These are phyloP conservation scores for Rhodophaea formosa DNA, from an alignment of 2,888 invertebrate species.

Conservation along the genomic window DNA sequence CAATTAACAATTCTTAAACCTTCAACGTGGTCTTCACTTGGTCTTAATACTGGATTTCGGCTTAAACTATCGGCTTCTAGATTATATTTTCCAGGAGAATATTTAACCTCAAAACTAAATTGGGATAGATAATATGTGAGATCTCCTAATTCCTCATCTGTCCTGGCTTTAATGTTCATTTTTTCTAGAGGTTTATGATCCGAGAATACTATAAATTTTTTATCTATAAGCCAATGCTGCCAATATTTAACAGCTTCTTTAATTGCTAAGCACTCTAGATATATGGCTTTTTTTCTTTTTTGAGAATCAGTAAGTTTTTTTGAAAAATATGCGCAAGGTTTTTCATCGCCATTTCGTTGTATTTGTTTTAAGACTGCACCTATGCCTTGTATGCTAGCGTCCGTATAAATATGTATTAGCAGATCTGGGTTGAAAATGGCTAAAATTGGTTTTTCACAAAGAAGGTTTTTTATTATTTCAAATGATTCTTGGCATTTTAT, in stretches of 20 bases:
- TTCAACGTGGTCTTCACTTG: slow-evolving; percentile 27
- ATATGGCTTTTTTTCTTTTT: slow-evolving; percentile 29
- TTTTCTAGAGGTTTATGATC: no score
- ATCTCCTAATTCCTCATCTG: no score
- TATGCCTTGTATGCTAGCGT: slow-evolving; percentile 24
- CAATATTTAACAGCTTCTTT: slow-evolving; percentile 32
- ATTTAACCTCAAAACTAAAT: no score
- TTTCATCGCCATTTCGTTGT: no score
- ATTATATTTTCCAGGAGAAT: slow-evolving; percentile 14
- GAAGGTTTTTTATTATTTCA: slow-evolving; percentile 16
- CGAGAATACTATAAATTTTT: no score
- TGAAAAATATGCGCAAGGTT: no score
- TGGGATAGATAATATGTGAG: no score
- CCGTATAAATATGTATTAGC: slow-evolving; percentile 24
- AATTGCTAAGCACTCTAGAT: slow-evolving; percentile 26
- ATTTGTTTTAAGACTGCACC: slow-evolving; percentile 22
- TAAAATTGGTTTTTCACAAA: slow-evolving; percentile 17
- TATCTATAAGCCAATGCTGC: no score
- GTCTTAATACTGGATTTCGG: slow-evolving; percentile 9
- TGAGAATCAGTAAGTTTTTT: neutral
- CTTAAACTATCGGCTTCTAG: slow-evolving; percentile 14
- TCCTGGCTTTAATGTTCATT: no score
- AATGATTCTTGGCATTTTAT: no score
- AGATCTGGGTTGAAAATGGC: slow-evolving; percentile 22
- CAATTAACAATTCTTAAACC: slow-evolving; percentile 31